Evolutionary conservation across 2,888 invertebrate species (phyloP), one percentile per base, ranked within the genome.

Genomic region (Mythimna ferrago): DNA sequence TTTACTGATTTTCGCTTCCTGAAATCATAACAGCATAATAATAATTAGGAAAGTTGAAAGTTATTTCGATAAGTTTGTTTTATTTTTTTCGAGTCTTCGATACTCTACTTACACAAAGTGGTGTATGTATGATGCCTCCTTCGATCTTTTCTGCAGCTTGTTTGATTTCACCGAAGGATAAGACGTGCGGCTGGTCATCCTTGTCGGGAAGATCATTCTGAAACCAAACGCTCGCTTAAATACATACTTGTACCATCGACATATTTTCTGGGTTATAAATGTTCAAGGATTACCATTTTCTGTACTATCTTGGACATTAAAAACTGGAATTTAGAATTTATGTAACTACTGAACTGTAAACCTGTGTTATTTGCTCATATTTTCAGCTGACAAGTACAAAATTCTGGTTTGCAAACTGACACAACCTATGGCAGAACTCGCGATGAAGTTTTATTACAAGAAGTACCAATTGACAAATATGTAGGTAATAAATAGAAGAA

Each of bases 1-100:
- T 90, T 94, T 95, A 82, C 94, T 93, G 38, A 95, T 78, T 86
- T 96, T 96, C n/a, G 96, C 94, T 90, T 96, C 96, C 96, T 96
- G 90, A 72, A 92, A 93, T 48, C 61, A 53, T 64, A 60, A n/a
- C 7, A 44, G 7, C 32, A 53, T 26, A 6, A 32, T 6, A 6
- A 11, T 19, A 41, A 21, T 21, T 21, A 61, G 7, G 6, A 26
- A 14, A 54, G 44, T 14, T 35, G 44, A 38, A 6, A 16, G 11
- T 35, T 0, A 26, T 19, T 35, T 10, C 21, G 32, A 51, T 51
- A 32, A 16, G 9, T 3, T 48, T 14, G 58, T 38, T 16, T 61
- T 44, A 26, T n/a, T n/a, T 41, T 11, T 10, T n/a, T 35, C 9
- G 16, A 19, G 58, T 35, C 1, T 58, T 9, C 19, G 35, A 44